Evolutionary conservation across 2,113 vertebrate genomes (phyloP), one percentile per base, ranked within the genome.

Genomic region (Narcine bancroftii): DNA sequence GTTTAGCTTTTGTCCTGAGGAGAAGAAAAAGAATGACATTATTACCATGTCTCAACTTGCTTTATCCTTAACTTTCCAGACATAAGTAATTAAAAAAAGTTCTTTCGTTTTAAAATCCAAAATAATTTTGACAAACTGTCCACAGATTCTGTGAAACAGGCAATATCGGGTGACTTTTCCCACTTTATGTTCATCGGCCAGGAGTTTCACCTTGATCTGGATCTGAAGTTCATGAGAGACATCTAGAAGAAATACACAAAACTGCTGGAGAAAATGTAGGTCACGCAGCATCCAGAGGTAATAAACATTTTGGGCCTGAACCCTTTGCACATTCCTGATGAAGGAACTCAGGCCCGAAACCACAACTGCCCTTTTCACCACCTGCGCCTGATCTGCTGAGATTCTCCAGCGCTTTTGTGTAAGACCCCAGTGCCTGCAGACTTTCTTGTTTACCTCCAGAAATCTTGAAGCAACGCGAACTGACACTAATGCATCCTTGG

Each of bases 1-100:
- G 63, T 91, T 91, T 91, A 91, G 36, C 89, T 91, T n/a, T 69
- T 91, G 89, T 65, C 89, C 87, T 47, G 21, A 47, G 42, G 89
- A 47, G 42, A 33, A 91, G 13, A 33, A 45, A 91, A 91, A 69
- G 87, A 39, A 47, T 45, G 63, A 91, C 65, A 47, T 91, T 91
- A 91, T 69, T 91, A 91, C 63, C 33, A 91, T 36, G 71, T 71
- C 47, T 69, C 39, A 91, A 91, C 89, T 69, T 69, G 39, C 60
- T 89, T 89, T 89, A 66, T 66, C 21, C 85, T 65, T 66, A 66
- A 65, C 85, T 60, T 56, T 89, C 85, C 21, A 91, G 89, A 69
- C 65, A 39, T 29, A 69, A 45, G 89, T 69, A 69, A 91, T 91
- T 91, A 89, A 65, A 91, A 66, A 89, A 65, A 42, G 24, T 45